phyloP scores from a whole-genome alignment of 2,797 vertebrate genomes.

The Morelia viridis region DNA sequence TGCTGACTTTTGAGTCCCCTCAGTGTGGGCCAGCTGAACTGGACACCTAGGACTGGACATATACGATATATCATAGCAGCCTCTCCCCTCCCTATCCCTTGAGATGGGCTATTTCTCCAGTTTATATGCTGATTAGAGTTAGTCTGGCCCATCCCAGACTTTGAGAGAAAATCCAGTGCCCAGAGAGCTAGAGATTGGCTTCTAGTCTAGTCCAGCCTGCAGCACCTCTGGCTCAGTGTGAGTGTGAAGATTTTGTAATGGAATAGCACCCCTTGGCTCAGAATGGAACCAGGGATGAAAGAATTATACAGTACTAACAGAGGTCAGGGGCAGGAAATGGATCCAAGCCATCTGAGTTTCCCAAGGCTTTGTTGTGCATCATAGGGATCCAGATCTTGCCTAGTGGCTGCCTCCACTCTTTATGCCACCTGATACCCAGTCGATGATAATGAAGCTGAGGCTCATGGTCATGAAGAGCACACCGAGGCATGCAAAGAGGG shows the following conservation, averaged over 20 bases:
- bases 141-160: background rate
- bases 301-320: slow-evolving; percentile 67
- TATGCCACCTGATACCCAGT: slow-evolving; percentile 84
- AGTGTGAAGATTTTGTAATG: background rate
- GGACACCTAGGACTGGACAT: background rate
- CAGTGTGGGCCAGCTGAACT: background rate
- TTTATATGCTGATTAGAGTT: background rate
- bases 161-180: slow-evolving; percentile 3
- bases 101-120: background rate
- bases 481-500: slow-evolving; percentile 87
- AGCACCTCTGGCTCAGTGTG: slow-evolving; percentile 7
- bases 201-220: background rate
- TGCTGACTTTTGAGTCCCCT: slow-evolving; percentile 34
- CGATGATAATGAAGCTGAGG: slow-evolving; percentile 93
- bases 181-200: slow-evolving; percentile 1
- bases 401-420: slow-evolving; percentile 86
- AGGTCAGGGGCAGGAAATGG: slow-evolving; percentile 42
- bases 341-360: slow-evolving; percentile 46
- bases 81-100: background rate
- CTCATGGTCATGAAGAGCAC: slow-evolving; percentile 97
- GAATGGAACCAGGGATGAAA: slow-evolving; percentile 23
- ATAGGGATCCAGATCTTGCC: slow-evolving; percentile 43
- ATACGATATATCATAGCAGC: background rate
- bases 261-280: slow-evolving; percentile 14
- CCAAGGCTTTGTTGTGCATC: slow-evolving; percentile 12